Base-by-base conservation (phyloP, 2,797 vertebrate species). In the Poeciliopsis gracilis region DNA sequence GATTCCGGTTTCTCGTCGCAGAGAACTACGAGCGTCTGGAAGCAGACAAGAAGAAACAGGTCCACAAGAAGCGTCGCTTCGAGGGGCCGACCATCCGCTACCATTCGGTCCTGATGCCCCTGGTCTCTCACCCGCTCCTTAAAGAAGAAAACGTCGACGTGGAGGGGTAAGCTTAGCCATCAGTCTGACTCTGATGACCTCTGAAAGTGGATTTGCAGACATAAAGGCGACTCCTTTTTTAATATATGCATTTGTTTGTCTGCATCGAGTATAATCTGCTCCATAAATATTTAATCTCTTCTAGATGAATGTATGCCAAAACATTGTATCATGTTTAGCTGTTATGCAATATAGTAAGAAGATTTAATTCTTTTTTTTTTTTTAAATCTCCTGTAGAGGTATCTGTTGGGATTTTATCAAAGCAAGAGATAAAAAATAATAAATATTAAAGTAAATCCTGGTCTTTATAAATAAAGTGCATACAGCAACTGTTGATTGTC, bases 11-110 rank as follows among this genome's bases (percentile, higher is more conserved):
- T 70, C 25, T 46, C 5, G 16, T 67, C 45, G 4, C 36, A 99
- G 98, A 99, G 91, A 99, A 98, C 46, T 99, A 99, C 2, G 98
- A 99, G 86, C 96, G 98, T 0, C 92, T 99, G 9, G 98, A 99
- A 80, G 98, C 98, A 0, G 98, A 99, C 88, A 99, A 98, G 91
- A 99, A 98, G 96, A 98, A 98, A 90, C 98, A 98, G 74, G 98
- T 98, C 2, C 97, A 97, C 78, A 99, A 99, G 94, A 98, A 98
- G 84, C 91, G 96, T 0, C 95, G 96, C 12, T 97, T 97, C 3
- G 95, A 97, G 13, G 98, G 98, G 5, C 97, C 98, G 0, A 96
- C 95, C 3, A 96, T 99, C 84, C 97, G 98, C 1, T 98, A 97
- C 88, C 97, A 98, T 76, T 99, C 98, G 0, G 93, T 98, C 74